Base-by-base conservation (phyloP, 1,140 invertebrate species). In the Sminthurinus signatus region DNA sequence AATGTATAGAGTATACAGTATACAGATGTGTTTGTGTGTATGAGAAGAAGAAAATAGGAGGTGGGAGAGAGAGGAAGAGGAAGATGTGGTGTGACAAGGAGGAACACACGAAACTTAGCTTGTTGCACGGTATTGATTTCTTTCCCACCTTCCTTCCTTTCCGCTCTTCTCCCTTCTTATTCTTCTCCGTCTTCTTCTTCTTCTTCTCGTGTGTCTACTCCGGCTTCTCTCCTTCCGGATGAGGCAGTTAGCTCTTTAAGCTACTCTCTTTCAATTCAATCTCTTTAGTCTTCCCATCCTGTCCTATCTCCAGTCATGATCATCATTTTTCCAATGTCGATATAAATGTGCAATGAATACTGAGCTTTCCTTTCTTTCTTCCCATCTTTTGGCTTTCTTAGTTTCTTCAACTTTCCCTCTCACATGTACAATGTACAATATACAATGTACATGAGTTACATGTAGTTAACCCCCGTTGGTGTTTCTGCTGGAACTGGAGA, bases 81-180 rank as follows among this genome's bases (percentile, higher is more conserved):
- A 14, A n/a, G n/a, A n/a, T n/a, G n/a, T n/a, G n/a, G 44, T 46
- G 44, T 46, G 15, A 46, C 44, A 46, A 39, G 17, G 36, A 10
- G 17, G 36, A 39, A 39, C 8, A 17, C 17, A 17, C 17, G 17
- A n/a, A n/a, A n/a, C n/a, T n/a, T n/a, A 56, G 62, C 62, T 64
- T 64, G 62, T 64, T 64, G 62, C 62, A 51, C 55, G n/a, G 31
- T 64, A 64, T 64, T 64, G 62, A 64, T 64, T 64, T 64, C 29
- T 58, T 51, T 29, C 21, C 28, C 43, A 17, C 27, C 51, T 56
- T 32, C 28, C 39, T 56, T 27, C 42, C 36, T 63, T 56, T n/a
- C n/a, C n/a, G n/a, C n/a, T n/a, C n/a, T n/a, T n/a, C n/a, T n/a
- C n/a, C n/a, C n/a, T n/a, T n/a, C n/a, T n/a, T n/a, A n/a, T n/a